Conservation (phyloP, 2,797 vertebrate species). For the Parotocinclus haroldoi region DNA sequence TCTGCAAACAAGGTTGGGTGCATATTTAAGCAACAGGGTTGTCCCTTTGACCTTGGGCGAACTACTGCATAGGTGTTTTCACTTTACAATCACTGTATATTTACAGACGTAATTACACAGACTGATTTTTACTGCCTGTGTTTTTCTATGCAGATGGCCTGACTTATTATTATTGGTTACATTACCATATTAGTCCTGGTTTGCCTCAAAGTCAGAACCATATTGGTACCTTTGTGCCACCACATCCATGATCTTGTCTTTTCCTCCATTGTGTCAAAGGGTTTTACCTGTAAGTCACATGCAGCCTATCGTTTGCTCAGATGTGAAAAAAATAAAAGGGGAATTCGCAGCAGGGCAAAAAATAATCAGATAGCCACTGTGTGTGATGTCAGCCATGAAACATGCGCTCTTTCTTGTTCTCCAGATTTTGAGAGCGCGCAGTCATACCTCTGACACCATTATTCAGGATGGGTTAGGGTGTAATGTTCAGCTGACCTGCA, state of each 20-base stretch:
- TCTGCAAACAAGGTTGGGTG: too few relatives aligned
- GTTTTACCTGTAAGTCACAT: background rate
- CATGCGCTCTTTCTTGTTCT: background rate
- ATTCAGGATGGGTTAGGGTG: conserved; percentile 28
- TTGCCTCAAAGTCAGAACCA: too few relatives aligned
- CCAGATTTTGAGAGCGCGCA: background rate
- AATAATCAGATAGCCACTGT: conserved; percentile 23
- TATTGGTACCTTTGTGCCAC: too few relatives aligned
- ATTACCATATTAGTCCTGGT: too few relatives aligned
- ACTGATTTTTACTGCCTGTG: too few relatives aligned
- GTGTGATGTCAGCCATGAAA: conserved; percentile 29
- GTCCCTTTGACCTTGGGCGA: too few relatives aligned
- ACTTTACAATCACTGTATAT: too few relatives aligned
- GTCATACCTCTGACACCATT: conserved; percentile 2
- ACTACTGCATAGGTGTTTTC: too few relatives aligned
- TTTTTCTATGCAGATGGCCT: too few relatives aligned
- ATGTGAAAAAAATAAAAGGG: conserved; percentile 5
- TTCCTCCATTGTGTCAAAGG: conserved; percentile 8
- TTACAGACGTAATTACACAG: too few relatives aligned
- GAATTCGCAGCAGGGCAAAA: conserved; percentile 1
- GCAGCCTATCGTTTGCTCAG: conserved; percentile 23
- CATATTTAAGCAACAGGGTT: too few relatives aligned
- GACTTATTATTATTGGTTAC: too few relatives aligned
- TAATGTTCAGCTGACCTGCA: background rate
- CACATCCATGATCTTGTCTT: background rate